phyloP scores from a whole-genome alignment of 2,113 vertebrate genomes.

The Indri indri region DNA sequence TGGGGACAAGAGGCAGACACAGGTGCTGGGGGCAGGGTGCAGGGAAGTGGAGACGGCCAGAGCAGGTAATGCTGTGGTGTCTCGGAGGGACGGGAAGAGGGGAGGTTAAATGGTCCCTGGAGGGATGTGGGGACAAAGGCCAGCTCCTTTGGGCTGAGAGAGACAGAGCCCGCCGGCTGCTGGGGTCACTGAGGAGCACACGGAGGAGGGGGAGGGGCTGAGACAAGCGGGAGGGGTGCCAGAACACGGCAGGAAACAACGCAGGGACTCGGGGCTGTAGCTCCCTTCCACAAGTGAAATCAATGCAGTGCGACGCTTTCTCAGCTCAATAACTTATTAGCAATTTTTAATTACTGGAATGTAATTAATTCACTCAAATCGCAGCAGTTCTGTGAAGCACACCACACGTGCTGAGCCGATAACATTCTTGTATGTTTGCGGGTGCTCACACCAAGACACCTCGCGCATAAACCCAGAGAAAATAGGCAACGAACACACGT shows the following conservation, averaged over 20 bases:
- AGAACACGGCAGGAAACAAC: not conserved
- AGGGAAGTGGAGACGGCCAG: not conserved
- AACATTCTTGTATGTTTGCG: not conserved
- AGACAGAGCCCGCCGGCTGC: not conserved
- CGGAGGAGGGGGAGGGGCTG: not conserved
- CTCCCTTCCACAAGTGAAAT: slow-evolving; percentile 24
- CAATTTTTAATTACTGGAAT: slow-evolving; percentile 73
- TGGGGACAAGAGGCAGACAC: not conserved
- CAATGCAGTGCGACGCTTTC: not conserved
- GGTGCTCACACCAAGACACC: not conserved
- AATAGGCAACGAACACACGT: not conserved
- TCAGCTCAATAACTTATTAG: slow-evolving; percentile 72
- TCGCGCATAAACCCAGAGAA: not conserved
- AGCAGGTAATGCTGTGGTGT: accelerated
- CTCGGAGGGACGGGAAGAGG: not conserved
- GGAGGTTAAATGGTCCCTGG: not conserved
- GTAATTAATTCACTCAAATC: slow-evolving; percentile 66
- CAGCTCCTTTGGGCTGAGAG: not conserved
- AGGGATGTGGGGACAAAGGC: too few species aligned
- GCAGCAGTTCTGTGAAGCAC: not conserved
- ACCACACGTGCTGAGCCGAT: not conserved
- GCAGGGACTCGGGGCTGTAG: not conserved
- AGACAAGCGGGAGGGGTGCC: not conserved
- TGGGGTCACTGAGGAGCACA: accelerated
- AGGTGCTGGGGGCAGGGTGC: not conserved